A percentile compares a stretch with the other conserved stretches of the same genome.
phyloP scores from a whole-genome alignment of 2,113 vertebrate species.

The Spilogale gracilis region DNA sequence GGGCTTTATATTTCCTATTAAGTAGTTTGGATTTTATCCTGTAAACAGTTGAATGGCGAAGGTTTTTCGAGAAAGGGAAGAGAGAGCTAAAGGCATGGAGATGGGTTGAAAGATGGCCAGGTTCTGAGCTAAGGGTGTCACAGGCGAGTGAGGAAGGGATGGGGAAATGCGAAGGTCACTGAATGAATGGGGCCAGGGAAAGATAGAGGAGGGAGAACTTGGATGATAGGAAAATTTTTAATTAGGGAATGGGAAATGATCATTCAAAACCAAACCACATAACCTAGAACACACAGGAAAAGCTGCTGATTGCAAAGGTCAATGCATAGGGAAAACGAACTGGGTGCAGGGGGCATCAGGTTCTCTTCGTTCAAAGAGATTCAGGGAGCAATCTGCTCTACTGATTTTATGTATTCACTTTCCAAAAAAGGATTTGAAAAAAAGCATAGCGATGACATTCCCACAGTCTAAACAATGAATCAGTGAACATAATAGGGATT shows the following conservation, averaged over 20 bases:
- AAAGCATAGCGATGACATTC: neutral
- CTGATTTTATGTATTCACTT: neutral
- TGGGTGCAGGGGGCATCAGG: neutral
- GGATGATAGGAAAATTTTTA: neutral
- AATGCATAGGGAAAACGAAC: neutral
- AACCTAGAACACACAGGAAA: neutral
- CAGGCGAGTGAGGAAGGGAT: neutral
- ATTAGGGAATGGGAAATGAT: neutral
- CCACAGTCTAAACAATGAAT: neutral
- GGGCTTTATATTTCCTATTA: neutral
- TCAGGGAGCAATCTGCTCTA: conserved; percentile 10
- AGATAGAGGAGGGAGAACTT: neutral
- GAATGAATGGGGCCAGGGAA: neutral
- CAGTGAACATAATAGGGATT: neutral
- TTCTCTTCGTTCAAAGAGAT: neutral
- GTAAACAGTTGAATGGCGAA: neutral
- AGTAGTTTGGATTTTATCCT: conserved; percentile 17
- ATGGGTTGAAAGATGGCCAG: neutral
- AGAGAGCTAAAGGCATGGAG: neutral
- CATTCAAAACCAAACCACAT: neutral
- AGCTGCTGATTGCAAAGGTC: neutral
- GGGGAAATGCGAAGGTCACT: neutral
- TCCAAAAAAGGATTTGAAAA: neutral
- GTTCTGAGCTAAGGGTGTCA: neutral
- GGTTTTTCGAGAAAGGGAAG: neutral